phyloP scores from a whole-genome alignment of 2,113 vertebrate species.

The Petromus typicus region DNA sequence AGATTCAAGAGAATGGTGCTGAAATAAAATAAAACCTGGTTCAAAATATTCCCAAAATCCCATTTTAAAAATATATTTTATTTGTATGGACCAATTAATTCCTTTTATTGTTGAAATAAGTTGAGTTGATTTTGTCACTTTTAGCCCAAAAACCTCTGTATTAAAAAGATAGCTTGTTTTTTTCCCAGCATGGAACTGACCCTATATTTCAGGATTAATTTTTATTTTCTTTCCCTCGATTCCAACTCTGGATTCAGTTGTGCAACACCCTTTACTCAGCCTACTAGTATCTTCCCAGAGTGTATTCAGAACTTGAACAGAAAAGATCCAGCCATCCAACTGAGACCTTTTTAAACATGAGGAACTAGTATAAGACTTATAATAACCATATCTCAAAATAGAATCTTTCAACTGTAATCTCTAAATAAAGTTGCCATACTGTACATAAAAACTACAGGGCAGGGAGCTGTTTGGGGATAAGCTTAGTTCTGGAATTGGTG shows the following conservation, averaged over 20 bases:
- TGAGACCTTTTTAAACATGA: neutral
- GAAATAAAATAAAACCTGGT: neutral
- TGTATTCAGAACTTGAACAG: neutral
- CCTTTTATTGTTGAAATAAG: neutral
- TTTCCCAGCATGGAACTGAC: neutral
- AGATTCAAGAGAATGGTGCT: neutral
- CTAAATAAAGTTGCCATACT: slow-evolving; percentile 7
- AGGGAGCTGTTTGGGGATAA: slow-evolving; percentile 29
- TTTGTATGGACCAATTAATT: neutral
- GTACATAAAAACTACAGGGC: neutral
- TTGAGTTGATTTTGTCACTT: slow-evolving; percentile 22
- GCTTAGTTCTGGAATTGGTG: slow-evolving; percentile 62
- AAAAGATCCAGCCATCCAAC: neutral
- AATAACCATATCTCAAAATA: neutral
- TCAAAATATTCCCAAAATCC: neutral
- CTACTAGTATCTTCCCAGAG: neutral
- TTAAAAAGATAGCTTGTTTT: neutral
- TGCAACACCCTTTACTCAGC: neutral
- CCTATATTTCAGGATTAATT: neutral
- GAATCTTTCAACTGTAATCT: neutral
- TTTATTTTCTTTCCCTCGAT: neutral
- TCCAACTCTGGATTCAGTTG: neutral
- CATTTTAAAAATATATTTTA: neutral
- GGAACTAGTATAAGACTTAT: neutral
- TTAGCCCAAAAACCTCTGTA: neutral